Percentiles rank a stretch among this genome's conserved stretches.
Evolutionary conservation across 37 sponge, comb jelly and placozoan species (phyloP).

Genomic region (Theonella swinhoei): DNA sequence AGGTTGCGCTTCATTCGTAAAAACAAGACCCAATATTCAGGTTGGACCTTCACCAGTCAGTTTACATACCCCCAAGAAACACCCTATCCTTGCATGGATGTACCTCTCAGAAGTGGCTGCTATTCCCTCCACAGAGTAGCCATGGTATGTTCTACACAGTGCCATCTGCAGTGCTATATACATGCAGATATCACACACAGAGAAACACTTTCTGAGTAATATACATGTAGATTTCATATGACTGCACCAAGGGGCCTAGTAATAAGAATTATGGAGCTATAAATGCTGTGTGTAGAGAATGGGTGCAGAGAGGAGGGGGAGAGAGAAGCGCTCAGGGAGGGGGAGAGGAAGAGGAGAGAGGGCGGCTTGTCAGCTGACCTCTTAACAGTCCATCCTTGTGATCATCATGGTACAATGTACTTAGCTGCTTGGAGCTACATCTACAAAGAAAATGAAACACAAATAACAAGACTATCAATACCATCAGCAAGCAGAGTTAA

Average conservation of each 20-base stretch:
- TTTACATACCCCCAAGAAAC: too few species aligned
- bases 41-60: too few species aligned
- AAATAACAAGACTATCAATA: too few species aligned
- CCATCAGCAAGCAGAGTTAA: too few species aligned
- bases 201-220: background rate
- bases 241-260: background rate
- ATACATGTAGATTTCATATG: background rate
- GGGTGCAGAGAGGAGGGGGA: background rate
- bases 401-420: slow-evolving; percentile 62
- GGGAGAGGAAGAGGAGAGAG: too few species aligned
- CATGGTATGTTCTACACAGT: slow-evolving; percentile 53
- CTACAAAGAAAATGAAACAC: too few species aligned
- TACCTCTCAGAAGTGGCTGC: slow-evolving; percentile 58
- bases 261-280: too few species aligned
- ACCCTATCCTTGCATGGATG: too few species aligned
- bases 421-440: slow-evolving; percentile 35
- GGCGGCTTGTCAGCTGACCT: too few species aligned
- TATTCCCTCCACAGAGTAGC: slow-evolving; percentile 54
- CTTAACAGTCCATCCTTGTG: slow-evolving; percentile 43
- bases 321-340: background rate
- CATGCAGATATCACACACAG: background rate
- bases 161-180: slow-evolving; percentile 72
- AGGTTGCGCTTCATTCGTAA: too few species aligned
- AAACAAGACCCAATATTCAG: too few species aligned
- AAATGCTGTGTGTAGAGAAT: too few species aligned